Evolutionary conservation across 1,140 invertebrate genomes (phyloP).

Genomic region (Papilio glaucus): DNA sequence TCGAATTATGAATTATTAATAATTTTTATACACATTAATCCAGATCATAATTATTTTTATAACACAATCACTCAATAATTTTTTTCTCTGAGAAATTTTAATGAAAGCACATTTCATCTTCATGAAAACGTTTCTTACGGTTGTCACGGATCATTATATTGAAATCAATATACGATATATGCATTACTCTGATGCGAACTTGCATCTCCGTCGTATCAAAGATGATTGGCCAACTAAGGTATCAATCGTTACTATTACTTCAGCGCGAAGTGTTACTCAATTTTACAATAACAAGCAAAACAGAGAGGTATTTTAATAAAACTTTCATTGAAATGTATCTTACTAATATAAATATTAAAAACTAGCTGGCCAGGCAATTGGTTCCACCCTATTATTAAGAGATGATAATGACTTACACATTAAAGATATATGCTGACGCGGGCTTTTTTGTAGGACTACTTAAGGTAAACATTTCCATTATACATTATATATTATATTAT

Average conservation of each 20-base stretch:
- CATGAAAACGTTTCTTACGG: neutral
- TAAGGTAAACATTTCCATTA: no score
- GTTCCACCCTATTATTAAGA: no score
- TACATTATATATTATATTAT: no score
- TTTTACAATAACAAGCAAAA: neutral
- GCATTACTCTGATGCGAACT: slow-evolving; percentile 34
- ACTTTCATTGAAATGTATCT: neutral
- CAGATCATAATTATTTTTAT: neutral
- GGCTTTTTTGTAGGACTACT: no score
- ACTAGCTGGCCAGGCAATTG: neutral
- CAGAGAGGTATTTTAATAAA: neutral
- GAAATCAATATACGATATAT: slow-evolving; percentile 35
- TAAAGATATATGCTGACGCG: no score
- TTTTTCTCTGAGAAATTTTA: neutral
- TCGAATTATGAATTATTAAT: slow-evolving; percentile 13
- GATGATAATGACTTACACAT: no score
- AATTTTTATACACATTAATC: slow-evolving; percentile 26
- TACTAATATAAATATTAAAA: neutral
- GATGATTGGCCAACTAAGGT: slow-evolving; percentile 51
- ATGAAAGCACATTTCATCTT: neutral
- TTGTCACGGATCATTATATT: slow-evolving; percentile 41
- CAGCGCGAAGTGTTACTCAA: neutral
- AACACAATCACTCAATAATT: neutral
- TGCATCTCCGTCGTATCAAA: slow-evolving; percentile 43
- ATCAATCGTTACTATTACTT: slow-evolving; percentile 46